phyloP scores from a whole-genome alignment of 2,797 vertebrate species.

The Crocidura indochinensis region DNA sequence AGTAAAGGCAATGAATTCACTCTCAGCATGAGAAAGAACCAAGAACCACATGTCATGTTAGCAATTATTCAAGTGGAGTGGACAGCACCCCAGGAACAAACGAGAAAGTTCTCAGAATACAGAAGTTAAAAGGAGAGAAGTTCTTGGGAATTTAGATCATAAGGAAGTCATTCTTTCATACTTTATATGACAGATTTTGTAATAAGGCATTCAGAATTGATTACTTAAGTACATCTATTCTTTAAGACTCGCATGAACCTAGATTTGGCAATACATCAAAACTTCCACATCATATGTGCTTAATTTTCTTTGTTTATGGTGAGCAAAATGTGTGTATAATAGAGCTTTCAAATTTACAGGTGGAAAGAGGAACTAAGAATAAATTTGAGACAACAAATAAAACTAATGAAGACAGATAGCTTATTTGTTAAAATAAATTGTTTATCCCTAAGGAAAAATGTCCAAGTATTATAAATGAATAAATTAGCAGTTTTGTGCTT shows the following conservation, averaged over 20 bases:
- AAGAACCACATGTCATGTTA: neutral
- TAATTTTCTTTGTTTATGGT: conserved; percentile 11
- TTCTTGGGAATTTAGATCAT: neutral
- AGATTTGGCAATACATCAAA: neutral
- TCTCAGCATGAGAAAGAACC: neutral
- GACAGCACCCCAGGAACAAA: neutral
- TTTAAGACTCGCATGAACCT: neutral
- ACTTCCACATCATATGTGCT: neutral
- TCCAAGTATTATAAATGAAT: neutral
- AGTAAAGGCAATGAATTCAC: neutral
- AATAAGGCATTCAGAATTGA: neutral
- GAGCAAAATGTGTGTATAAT: neutral
- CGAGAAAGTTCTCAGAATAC: neutral
- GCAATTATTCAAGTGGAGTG: neutral
- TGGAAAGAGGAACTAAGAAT: neutral
- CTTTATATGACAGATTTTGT: neutral
- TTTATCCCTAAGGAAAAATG: neutral
- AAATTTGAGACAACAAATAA: conserved; percentile 14
- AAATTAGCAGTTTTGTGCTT: neutral
- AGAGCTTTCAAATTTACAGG: neutral
- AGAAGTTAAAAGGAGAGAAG: neutral
- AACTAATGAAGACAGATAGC: neutral
- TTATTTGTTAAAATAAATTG: neutral
- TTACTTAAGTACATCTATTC: neutral
- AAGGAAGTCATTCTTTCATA: conserved; percentile 32